phyloP scores from a whole-genome alignment of 23 tunicate genomes.

The Trididemnum nubilum region DNA sequence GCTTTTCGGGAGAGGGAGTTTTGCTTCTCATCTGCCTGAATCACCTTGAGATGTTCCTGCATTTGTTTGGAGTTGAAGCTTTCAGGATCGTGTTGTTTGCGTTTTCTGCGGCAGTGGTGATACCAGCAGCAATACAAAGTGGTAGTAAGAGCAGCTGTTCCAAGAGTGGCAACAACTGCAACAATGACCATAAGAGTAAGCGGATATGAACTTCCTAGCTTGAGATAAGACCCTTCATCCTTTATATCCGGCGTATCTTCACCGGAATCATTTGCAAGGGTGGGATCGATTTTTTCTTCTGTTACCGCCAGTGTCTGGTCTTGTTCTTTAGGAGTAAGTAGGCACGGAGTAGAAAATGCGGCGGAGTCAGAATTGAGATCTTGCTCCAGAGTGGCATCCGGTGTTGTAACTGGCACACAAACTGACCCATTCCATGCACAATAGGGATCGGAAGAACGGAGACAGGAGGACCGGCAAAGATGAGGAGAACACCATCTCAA shows the following conservation, averaged over 20 bases:
- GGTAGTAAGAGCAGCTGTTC: neutral
- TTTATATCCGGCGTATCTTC: neutral
- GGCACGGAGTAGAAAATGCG: no score
- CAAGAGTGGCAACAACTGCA: neutral
- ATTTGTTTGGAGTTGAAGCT: conserved; percentile 36
- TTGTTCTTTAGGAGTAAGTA: no score
- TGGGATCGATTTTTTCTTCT: neutral
- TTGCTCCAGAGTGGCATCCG: conserved; percentile 5
- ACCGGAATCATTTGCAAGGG: neutral
- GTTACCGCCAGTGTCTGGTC: neutral
- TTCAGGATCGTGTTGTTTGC: neutral
- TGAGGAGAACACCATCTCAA: conserved; percentile 51
- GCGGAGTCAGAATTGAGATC: neutral
- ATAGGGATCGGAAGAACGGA: conserved; percentile 78
- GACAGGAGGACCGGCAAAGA: conserved; percentile 57
- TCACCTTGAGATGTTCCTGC: conserved; percentile 24
- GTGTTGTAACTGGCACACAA: conserved; percentile 32
- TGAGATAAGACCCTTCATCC: neutral
- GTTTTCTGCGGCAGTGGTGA: neutral
- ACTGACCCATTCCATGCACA: conserved; percentile 76
- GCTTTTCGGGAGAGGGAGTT: conserved; percentile 37
- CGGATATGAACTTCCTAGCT: neutral
- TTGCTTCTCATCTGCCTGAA: conserved; percentile 3
- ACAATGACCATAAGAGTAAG: neutral
- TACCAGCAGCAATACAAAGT: neutral